A percentile compares a stretch with the other conserved stretches of the same genome.
phyloP scores from a whole-genome alignment of 2,797 vertebrate genomes.

The Miichthys miiuy region DNA sequence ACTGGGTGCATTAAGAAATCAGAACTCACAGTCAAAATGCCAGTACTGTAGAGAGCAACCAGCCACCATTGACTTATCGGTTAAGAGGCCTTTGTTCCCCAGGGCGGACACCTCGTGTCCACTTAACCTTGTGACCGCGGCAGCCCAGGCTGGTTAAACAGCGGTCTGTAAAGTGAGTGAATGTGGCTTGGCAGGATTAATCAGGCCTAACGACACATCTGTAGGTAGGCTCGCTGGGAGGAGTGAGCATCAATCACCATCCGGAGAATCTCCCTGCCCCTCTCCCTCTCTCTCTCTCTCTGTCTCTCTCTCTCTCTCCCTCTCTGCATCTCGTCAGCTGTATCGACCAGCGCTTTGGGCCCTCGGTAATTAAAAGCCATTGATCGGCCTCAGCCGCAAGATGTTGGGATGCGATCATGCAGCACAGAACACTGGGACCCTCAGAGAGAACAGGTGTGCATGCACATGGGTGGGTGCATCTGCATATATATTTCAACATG shows the following conservation, averaged over 20 bases:
- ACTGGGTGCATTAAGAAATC: conserved; percentile 9
- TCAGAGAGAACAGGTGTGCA: conserved; percentile 53
- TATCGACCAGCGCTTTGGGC: conserved; percentile 81
- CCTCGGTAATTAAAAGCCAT: conserved; percentile 88
- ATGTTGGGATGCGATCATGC: conserved; percentile 68
- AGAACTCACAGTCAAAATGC: conserved; percentile 8
- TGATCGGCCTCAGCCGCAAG: conserved; percentile 75
- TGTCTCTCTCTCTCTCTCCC: conserved; percentile 33
- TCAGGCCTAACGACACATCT: conserved; percentile 79
- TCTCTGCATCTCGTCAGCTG: conserved; percentile 74
- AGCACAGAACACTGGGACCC: conserved; percentile 40
- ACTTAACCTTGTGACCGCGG: conserved; percentile 73
- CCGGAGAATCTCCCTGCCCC: conserved; percentile 46
- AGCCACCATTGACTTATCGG: conserved; percentile 53
- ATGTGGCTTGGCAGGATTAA: conserved; percentile 76
- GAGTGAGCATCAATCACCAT: conserved; percentile 78
- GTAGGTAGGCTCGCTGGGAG: conserved; percentile 62
- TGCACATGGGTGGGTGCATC: conserved; percentile 21
- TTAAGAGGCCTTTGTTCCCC: conserved; percentile 38
- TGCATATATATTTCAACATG: conserved; percentile 19
- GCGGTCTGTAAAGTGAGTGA: conserved; percentile 65
- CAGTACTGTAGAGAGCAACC: conserved; percentile 19
- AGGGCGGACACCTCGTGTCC: conserved; percentile 54
- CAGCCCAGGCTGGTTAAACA: conserved; percentile 56
- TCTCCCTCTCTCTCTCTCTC: conserved; percentile 3